These are phyloP conservation scores for Pectinophora gossypiella DNA, from an alignment of 1,140 invertebrate genomes.

Conservation along the genomic window DNA sequence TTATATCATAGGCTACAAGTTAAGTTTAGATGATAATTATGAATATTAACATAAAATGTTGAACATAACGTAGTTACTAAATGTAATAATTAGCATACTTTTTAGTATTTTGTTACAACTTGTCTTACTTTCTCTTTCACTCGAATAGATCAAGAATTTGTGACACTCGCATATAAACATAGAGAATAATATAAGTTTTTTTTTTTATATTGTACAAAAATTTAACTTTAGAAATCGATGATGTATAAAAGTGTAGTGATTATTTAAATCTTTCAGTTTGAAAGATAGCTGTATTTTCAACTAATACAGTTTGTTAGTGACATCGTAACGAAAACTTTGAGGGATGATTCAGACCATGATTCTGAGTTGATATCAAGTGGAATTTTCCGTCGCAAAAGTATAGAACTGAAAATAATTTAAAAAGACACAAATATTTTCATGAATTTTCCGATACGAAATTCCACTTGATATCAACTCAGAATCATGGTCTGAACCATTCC, in stretches of 20 bases:
- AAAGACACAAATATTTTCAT: too few species aligned
- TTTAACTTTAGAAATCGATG: slow-evolving; percentile 74
- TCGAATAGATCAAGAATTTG: slow-evolving; percentile 60
- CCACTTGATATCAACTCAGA: too few species aligned
- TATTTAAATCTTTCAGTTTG: slow-evolving; percentile 73
- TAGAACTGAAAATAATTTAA: too few species aligned
- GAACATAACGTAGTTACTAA: slow-evolving; percentile 68
- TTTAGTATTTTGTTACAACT: slow-evolving; percentile 69
- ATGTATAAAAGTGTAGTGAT: slow-evolving; percentile 72
- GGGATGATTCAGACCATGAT: too few species aligned
- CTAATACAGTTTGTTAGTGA: too few species aligned
- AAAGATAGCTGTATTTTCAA: slow-evolving; percentile 67
- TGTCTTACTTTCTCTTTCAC: slow-evolving; percentile 59
- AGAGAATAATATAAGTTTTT: slow-evolving; percentile 72
- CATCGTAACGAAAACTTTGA: too few species aligned
- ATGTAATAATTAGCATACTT: slow-evolving; percentile 72
- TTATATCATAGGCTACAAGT: slow-evolving; percentile 63
- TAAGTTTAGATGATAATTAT: slow-evolving; percentile 69
- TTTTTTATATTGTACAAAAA: slow-evolving; percentile 76
- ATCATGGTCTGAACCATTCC: too few species aligned
- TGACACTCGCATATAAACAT: slow-evolving; percentile 57
- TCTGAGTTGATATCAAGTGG: too few species aligned
- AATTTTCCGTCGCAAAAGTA: too few species aligned
- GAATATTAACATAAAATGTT: slow-evolving; percentile 74
- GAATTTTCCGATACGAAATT: too few species aligned